Base-by-base conservation (phyloP, 2,113 vertebrate species). In the Pseudorasbora parva region DNA sequence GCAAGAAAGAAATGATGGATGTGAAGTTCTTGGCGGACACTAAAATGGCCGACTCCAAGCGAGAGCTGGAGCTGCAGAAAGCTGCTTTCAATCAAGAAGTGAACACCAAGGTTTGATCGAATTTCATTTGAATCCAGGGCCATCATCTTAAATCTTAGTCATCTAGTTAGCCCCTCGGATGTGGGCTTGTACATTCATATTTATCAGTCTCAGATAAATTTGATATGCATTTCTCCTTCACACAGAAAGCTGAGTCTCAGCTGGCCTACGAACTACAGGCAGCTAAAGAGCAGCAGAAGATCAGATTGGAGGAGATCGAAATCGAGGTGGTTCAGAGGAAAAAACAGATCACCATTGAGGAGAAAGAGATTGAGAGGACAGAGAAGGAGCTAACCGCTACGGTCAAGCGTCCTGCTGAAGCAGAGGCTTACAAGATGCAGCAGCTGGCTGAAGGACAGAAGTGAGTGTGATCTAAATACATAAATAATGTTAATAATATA, bases 231-330 rank as follows among this genome's bases (percentile, higher is more conserved):
- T 4, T 54, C 33, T 74, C 75, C 60, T 17, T 30, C 0, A 25
- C 37, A 1, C 90, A 99, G 98, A 98, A 96, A 68, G 98, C 97
- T 0, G 95, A 98, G 88, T 94, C 97, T 60, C 96, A 99, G 91
- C 93, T 99, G 90, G 97, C 98, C 8, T 99, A 98, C 0, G 96
- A 97, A 92, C 94, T 99, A 8, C 97, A 98, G 90, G 97, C 95
- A 0, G 97, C 97, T 14, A 96, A 95, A 73, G 98, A 99, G 91
- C 96, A 98, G 92, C 97, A 99, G 90, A 98, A 99, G 92, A 99
- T 99, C 89, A 93, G 97, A 0, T 94, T 96, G 90, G 98, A 99
- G 85, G 97, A 99, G 91, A 96, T 98, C 0, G 95, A 99, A 89
- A 97, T 98, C 0, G 94, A 98, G 45, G 96, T 99, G 21, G 96